These are phyloP conservation scores for Paedocypris micromegethes DNA, from an alignment of 2,797 vertebrate genomes.

Conservation along the genomic window DNA sequence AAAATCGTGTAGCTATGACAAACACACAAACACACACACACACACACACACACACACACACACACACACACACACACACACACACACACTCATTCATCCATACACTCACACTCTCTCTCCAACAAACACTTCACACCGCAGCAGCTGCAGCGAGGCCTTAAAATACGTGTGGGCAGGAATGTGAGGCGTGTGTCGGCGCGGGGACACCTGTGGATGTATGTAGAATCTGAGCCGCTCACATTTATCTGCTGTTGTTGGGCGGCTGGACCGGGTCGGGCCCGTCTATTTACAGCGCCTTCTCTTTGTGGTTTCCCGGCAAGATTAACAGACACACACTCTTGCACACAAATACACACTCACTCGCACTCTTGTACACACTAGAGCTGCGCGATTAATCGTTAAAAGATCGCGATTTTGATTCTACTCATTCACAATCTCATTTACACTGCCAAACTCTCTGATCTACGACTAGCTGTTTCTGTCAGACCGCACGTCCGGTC, in stretches of 20 bases:
- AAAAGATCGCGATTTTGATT: no score
- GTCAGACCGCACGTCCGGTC: no score
- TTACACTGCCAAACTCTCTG: no score
- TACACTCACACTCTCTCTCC: no score
- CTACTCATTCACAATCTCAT: no score
- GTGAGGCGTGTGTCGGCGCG: conserved; percentile 21
- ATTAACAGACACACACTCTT: background rate
- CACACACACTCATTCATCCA: background rate
- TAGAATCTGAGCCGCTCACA: conserved; percentile 8
- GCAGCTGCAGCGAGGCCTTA: conserved; percentile 39
- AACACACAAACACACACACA: background rate
- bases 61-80: background rate
- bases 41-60: background rate
- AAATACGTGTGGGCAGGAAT: conserved; percentile 36
- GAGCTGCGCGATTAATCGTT: no score
- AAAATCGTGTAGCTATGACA: background rate
- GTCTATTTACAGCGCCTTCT: conserved; percentile 12
- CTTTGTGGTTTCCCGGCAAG: background rate
- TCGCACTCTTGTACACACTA: background rate
- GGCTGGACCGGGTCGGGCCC: conserved; percentile 3
- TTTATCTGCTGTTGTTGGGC: conserved; percentile 17
- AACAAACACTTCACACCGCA: conserved; percentile 12
- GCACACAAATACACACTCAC: background rate
- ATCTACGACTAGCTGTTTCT: no score
- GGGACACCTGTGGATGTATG: conserved; percentile 17